A percentile compares a stretch with the other conserved stretches of the same genome.
These are phyloP conservation scores for Cataglyphis cursor DNA, from an alignment of 2,888 invertebrate species.

Conservation along the genomic window DNA sequence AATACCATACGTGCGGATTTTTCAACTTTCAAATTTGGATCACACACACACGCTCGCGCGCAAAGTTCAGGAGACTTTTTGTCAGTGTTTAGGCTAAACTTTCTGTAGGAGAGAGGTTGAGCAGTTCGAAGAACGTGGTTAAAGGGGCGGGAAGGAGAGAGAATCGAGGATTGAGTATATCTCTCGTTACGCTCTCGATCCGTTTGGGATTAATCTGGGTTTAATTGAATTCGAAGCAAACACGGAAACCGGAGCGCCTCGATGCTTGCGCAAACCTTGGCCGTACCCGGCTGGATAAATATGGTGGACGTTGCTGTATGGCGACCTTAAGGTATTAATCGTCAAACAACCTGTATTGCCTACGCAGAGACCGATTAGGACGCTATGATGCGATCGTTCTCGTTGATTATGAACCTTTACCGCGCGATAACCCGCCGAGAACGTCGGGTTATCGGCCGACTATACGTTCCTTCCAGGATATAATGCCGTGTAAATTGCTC, in stretches of 20 bases:
- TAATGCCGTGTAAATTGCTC: constrained; percentile 54
- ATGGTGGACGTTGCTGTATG: constrained; percentile 30
- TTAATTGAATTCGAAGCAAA: constrained; percentile 65
- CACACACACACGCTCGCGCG: not conserved
- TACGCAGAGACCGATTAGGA: constrained; percentile 41
- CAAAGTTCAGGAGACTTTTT: no score
- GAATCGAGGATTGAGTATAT: constrained; percentile 9
- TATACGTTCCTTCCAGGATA: constrained; percentile 43
- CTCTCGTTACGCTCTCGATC: constrained; percentile 50
- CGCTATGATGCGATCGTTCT: constrained; percentile 51
- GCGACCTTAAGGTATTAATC: constrained; percentile 57
- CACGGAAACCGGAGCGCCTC: constrained; percentile 47
- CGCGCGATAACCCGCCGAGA: constrained; percentile 41
- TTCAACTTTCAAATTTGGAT: not conserved
- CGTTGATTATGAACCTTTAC: constrained; percentile 54
- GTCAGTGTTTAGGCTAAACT: not conserved
- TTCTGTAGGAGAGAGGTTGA: not conserved
- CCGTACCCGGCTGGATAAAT: constrained; percentile 55
- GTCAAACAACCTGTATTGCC: constrained; percentile 47
- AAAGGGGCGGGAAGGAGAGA: not conserved
- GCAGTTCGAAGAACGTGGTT: not conserved
- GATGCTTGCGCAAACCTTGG: constrained; percentile 56
- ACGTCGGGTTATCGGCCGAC: constrained; percentile 27
- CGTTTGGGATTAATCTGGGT: constrained; percentile 61
- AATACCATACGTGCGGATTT: not conserved